phyloP scores from a whole-genome alignment of 2,113 vertebrate species.

The Prionailurus bengalensis region DNA sequence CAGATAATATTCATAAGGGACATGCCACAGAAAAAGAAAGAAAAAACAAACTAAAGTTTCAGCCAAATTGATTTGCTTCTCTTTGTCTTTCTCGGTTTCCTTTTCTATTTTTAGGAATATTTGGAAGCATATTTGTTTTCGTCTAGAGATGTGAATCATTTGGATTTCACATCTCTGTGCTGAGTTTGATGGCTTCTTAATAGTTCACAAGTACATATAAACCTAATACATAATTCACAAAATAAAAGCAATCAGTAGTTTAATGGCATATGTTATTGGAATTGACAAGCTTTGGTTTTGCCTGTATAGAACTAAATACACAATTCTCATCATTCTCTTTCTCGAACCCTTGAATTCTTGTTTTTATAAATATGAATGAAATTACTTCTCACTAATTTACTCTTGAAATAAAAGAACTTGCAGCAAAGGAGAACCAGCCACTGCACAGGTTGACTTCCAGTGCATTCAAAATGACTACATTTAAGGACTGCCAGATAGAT shows the following conservation, averaged over 20 bases:
- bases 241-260: background rate
- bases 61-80: background rate
- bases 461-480: background rate
- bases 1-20: background rate
- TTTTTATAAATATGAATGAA: background rate
- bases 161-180: background rate
- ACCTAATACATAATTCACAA: background rate
- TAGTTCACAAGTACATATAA: background rate
- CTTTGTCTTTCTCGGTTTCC: background rate
- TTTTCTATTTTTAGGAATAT: conserved; percentile 23
- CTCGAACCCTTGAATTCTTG: background rate
- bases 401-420: background rate
- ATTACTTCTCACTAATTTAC: background rate
- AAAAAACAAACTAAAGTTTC: background rate
- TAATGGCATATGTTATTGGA: background rate
- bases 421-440: background rate
- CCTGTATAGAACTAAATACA: background rate
- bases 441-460: background rate
- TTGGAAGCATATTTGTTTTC: conserved; percentile 26
- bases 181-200: background rate
- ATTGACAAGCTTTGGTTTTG: background rate
- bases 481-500: background rate
- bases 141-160: background rate
- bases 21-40: background rate
- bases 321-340: background rate